Evolutionary conservation across 1,140 invertebrate genomes (phyloP).

Genomic region (Dufourea novaeangliae): DNA sequence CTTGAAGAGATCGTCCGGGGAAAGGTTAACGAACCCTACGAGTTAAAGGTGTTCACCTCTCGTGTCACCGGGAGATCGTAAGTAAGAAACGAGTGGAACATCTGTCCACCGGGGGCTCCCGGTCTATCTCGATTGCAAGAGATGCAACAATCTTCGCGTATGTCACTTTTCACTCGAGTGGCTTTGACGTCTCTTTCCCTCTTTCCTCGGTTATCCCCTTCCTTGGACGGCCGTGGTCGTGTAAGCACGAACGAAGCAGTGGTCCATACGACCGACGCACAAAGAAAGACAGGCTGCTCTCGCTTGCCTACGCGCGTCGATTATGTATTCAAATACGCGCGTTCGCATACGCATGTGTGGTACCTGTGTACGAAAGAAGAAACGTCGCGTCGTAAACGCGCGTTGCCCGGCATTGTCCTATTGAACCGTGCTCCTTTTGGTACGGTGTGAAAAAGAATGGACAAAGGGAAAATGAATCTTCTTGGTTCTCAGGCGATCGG

Average conservation of each 20-base stretch:
- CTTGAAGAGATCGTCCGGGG: neutral
- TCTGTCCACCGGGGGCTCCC: conserved; percentile 51
- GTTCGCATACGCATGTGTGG: neutral
- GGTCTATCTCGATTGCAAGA: conserved; percentile 7
- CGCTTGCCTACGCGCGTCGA: conserved; percentile 4
- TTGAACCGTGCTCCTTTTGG: conserved; percentile 62
- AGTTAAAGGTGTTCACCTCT: conserved; percentile 36
- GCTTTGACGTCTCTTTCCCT: conserved; percentile 8
- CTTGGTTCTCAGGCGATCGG: conserved; percentile 73
- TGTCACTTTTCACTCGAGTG: conserved; percentile 46
- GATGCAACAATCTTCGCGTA: conserved; percentile 52
- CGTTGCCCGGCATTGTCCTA: conserved; percentile 60
- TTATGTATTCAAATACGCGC: conserved; percentile 45
- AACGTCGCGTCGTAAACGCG: conserved; percentile 46
- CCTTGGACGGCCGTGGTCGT: neutral
- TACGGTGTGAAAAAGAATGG: conserved; percentile 75
- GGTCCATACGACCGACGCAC: neutral
- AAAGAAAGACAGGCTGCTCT: conserved; percentile 20
- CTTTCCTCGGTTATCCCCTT: neutral
- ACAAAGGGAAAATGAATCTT: conserved; percentile 77
- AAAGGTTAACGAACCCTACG: conserved; percentile 57
- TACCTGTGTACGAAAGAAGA: conserved; percentile 54
- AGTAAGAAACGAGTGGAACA: conserved; percentile 51
- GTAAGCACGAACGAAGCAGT: neutral
- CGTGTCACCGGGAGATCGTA: conserved; percentile 2